These are phyloP conservation scores for Lynx canadensis DNA, from an alignment of 2,113 vertebrate genomes.

Conservation along the genomic window DNA sequence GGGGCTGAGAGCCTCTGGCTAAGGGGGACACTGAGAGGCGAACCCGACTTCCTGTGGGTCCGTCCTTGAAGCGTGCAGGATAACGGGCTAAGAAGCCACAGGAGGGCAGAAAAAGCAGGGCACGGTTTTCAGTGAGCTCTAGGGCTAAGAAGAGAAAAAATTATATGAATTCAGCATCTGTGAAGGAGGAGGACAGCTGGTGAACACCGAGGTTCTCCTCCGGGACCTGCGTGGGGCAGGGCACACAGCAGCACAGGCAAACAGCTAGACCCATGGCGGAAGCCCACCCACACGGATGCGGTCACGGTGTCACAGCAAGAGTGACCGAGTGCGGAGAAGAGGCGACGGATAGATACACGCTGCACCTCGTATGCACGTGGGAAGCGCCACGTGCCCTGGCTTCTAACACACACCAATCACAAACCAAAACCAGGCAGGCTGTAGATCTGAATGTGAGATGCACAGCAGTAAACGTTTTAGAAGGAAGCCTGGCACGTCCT, in stretches of 20 bases:
- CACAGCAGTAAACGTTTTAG: rapidly evolving
- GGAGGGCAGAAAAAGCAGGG: not conserved
- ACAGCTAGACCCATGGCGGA: rapidly evolving
- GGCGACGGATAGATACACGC: rapidly evolving
- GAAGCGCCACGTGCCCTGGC: rapidly evolving
- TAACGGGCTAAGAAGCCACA: not conserved
- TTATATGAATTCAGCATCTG: rapidly evolving
- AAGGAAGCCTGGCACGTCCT: rapidly evolving
- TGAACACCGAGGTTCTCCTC: rapidly evolving
- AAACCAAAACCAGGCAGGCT: rapidly evolving
- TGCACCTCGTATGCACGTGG: rapidly evolving
- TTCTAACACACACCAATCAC: rapidly evolving
- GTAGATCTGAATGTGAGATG: rapidly evolving
- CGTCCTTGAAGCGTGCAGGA: not conserved
- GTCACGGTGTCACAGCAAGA: rapidly evolving
- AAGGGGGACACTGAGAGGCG: not conserved
- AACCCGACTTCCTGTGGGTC: not conserved
- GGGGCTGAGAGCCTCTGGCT: not conserved
- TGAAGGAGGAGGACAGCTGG: not conserved
- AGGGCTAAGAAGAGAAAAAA: not conserved
- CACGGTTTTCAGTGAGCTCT: rapidly evolving
- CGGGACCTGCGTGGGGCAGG: rapidly evolving
- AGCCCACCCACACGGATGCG: rapidly evolving
- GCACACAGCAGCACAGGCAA: no score
- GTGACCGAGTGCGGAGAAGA: rapidly evolving